These are phyloP conservation scores for Hemibagrus wyckioides DNA, from an alignment of 2,113 vertebrate genomes.

Conservation along the genomic window DNA sequence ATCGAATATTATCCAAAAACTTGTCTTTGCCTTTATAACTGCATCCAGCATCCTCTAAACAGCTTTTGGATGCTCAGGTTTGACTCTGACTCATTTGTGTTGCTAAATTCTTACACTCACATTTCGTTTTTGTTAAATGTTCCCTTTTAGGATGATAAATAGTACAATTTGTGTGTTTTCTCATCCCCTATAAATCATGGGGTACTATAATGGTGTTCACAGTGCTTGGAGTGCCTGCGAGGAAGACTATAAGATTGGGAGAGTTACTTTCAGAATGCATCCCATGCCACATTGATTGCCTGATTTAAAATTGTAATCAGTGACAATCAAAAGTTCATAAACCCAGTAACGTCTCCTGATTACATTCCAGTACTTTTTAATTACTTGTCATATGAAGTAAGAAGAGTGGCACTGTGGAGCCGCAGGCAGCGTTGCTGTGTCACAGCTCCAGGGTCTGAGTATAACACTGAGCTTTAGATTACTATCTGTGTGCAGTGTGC, in stretches of 20 bases:
- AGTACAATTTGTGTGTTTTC: background rate
- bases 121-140: background rate
- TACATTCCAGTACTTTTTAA: constrained; percentile 30
- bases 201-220: background rate
- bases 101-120: background rate
- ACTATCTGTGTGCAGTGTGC: background rate
- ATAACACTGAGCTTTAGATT: background rate
- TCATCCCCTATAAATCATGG: background rate
- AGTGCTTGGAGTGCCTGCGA: background rate
- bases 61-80: background rate
- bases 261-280: constrained; percentile 14
- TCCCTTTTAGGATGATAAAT: background rate
- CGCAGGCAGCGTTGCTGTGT: background rate
- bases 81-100: background rate
- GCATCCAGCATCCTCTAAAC: too few relatives aligned
- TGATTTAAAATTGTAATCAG: constrained; percentile 35
- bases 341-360: constrained; percentile 3
- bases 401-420: background rate
- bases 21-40: background rate
- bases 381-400: constrained; percentile 28
- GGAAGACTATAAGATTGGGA: background rate
- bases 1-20: background rate
- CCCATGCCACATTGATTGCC: constrained; percentile 25
- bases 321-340: constrained; percentile 19
- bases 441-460: background rate